These are phyloP conservation scores for Lathronympha strigana DNA, from an alignment of 2,888 invertebrate species.

Conservation along the genomic window DNA sequence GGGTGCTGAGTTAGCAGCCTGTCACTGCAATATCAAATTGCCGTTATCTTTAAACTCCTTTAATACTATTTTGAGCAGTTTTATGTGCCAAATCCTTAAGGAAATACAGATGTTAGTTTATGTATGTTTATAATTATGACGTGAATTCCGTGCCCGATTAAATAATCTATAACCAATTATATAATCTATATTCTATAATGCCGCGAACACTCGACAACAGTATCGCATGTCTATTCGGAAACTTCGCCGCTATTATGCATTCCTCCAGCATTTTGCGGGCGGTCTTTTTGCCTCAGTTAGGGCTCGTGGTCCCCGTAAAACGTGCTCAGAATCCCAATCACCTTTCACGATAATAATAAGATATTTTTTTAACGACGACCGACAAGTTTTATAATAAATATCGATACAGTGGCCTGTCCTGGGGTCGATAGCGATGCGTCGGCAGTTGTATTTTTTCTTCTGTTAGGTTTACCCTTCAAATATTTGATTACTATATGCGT, in stretches of 20 bases:
- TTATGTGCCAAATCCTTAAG: too few species aligned
- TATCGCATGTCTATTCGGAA: conserved; percentile 36
- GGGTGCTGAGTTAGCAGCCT: too few species aligned
- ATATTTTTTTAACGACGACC: conserved; percentile 33
- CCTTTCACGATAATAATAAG: conserved; percentile 43
- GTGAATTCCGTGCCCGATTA: not conserved
- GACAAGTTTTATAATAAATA: conserved; percentile 51
- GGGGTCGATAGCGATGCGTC: not conserved
- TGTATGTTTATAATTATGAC: not conserved
- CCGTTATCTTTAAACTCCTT: too few species aligned
- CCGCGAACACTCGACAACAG: conserved; percentile 10
- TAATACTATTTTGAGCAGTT: too few species aligned
- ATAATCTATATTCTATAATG: conserved; percentile 7
- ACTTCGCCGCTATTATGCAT: conserved; percentile 51
- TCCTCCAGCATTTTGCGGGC: conserved; percentile 54
- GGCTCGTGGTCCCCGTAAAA: conserved; percentile 41
- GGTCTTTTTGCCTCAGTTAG: conserved; percentile 49
- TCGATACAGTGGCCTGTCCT: conserved; percentile 47
- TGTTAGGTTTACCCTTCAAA: too few species aligned
- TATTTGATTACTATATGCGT: too few species aligned
- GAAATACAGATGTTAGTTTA: too few species aligned
- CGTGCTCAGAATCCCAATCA: conserved; percentile 54
- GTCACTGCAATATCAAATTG: too few species aligned
- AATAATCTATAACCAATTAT: not conserved
- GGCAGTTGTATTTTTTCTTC: too few species aligned